These are phyloP conservation scores for Toxotes lorentzi DNA, from an alignment of 2,797 vertebrate species.

Conservation along the genomic window DNA sequence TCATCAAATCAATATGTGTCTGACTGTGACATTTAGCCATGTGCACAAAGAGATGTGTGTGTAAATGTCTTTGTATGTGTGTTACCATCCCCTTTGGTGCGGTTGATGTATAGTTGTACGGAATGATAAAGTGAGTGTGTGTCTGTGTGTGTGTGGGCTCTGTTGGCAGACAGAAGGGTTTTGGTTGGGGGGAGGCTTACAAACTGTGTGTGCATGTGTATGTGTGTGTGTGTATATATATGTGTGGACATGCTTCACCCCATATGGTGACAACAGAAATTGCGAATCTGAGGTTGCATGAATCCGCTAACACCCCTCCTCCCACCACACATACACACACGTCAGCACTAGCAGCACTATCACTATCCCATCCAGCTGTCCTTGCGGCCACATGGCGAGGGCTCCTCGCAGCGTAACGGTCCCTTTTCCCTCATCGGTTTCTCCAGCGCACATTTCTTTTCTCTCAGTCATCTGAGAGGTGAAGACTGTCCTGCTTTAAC, in stretches of 20 bases:
- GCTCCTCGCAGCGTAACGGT: conserved; percentile 72
- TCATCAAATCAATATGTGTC: conserved; percentile 75
- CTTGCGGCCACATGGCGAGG: conserved; percentile 61
- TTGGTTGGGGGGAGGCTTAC: neutral
- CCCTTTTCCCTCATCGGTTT: conserved; percentile 73
- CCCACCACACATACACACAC: conserved; percentile 28
- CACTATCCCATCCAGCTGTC: conserved; percentile 73
- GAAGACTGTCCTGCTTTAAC: conserved; percentile 72
- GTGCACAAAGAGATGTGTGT: conserved; percentile 46
- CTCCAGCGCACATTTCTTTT: conserved; percentile 57
- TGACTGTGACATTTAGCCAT: conserved; percentile 78
- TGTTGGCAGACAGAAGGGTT: conserved; percentile 2
- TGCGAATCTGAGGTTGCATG: conserved; percentile 65
- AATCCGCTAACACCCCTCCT: conserved; percentile 57
- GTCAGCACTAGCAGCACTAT: conserved; percentile 29
- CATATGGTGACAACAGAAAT: conserved; percentile 75
- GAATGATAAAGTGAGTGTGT: conserved; percentile 54
- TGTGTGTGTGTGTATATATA: conserved; percentile 25
- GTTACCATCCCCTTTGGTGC: conserved; percentile 47
- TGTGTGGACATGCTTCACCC: conserved; percentile 54
- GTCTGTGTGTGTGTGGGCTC: conserved; percentile 42
- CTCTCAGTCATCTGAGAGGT: conserved; percentile 61
- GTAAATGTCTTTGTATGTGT: conserved; percentile 42
- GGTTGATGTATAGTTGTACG: conserved; percentile 38
- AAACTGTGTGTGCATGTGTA: conserved; percentile 27